phyloP scores from a whole-genome alignment of 2,797 vertebrate species.

The Petrocephalus sullivani region DNA sequence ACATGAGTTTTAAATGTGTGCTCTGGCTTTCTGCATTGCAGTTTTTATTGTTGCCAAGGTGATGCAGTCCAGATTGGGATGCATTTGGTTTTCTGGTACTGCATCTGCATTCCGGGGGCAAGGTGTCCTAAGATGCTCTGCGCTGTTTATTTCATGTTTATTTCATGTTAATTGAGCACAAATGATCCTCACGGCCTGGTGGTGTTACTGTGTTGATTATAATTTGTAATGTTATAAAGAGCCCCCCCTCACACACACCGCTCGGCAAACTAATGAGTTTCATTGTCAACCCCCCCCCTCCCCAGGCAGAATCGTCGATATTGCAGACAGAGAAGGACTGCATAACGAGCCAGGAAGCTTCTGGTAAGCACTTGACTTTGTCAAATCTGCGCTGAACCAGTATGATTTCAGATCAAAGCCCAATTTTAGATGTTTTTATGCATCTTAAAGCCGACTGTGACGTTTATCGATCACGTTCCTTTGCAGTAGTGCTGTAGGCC shows the following conservation, averaged over 20 bases:
- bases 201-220: not conserved
- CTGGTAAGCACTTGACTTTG: not conserved
- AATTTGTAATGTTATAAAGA: not conserved
- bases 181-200: not conserved
- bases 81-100: not conserved
- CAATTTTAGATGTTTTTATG: not conserved
- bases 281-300: not conserved
- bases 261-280: not conserved
- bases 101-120: not conserved
- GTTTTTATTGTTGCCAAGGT: not conserved
- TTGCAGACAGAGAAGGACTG: not conserved
- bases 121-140: not conserved
- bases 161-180: not conserved
- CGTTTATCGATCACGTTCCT: not conserved
- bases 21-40: not conserved
- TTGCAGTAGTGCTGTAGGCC: not conserved
- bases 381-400: not conserved
- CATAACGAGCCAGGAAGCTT: not conserved
- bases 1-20: not conserved
- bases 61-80: not conserved
- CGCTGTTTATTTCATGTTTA: not conserved
- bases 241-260: not conserved
- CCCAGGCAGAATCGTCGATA: not conserved
- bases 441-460: not conserved
- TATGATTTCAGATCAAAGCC: not conserved